Evolutionary conservation across 2,113 vertebrate genomes (phyloP), one percentile per base, ranked within the genome.

Genomic region (Spea bombifrons): DNA sequence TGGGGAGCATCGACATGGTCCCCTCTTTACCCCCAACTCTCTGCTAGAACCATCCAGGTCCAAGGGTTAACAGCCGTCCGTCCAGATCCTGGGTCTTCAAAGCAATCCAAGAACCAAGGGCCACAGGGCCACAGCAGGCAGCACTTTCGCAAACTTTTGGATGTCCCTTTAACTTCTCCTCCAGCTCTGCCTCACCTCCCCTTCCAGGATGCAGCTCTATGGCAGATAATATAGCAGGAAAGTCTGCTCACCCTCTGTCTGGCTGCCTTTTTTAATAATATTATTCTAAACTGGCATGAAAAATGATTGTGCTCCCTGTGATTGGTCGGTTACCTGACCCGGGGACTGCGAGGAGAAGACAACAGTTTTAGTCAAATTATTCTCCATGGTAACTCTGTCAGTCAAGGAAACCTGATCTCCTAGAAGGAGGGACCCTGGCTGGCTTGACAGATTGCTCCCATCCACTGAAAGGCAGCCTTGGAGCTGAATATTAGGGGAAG

Each of bases 291-390:
- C 94, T 94, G 95, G 95, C 95, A 95, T 94, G 94, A 94, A 94
- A 94, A 92, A 92, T 92, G 92, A 95, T 96, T 94, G 93, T 94
- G 93, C 92, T 94, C 89, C 90, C 94, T 93, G 93, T 99, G 96
- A 99, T 99, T 99, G 97, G 96, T 95, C 90, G 91, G 96, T 94
- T 96, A 98, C 93, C 92, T 94, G 96, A 98, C 96, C 96, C 95
- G 89, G 92, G 95, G 94, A 95, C 93, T 94, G 94, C 88, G 94
- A 93, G 94, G 92, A 96, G 92, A 95, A 98, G 94, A 99, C 96
- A 99, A 99, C 97, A 95, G 95, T 94, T 94, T 92, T 92, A 96
- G 95, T 94, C 94, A 96, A 99, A 98, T 98, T 95, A 97, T 96
- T 97, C 93, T 93, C 95, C 96, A 98, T 98, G 96, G 96, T 92